Conservation (phyloP, 2,113 vertebrate species). For the Cyanocitta stelleri region DNA sequence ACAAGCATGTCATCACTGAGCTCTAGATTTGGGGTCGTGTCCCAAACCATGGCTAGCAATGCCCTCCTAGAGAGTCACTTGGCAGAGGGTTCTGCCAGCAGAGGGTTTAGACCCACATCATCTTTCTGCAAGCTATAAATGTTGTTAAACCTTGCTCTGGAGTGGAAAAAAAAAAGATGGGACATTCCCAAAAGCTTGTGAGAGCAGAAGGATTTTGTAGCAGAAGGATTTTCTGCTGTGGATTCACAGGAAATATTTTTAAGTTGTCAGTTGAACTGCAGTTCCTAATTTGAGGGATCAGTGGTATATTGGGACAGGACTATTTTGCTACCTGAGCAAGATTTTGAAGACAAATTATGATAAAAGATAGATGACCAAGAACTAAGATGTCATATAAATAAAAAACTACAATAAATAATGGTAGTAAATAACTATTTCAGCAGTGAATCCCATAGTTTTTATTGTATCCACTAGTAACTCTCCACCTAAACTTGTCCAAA, state of each 20-base stretch:
- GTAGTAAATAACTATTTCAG: neutral
- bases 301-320: neutral
- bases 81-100: neutral
- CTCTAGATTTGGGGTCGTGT: accelerated
- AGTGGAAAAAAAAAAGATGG: neutral
- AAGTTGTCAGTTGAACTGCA: neutral
- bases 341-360: neutral
- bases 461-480: neutral
- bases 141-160: neutral
- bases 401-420: neutral
- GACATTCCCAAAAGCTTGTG: neutral
- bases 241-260: neutral
- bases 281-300: neutral
- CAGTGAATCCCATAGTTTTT: neutral
- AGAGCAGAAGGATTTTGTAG: neutral
- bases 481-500: neutral
- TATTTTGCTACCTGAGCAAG: neutral
- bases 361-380: neutral
- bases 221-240: neutral
- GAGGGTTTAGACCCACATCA: neutral
- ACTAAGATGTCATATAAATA: neutral
- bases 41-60: neutral
- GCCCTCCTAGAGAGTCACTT: neutral
- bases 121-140: neutral
- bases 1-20: neutral